phyloP scores from a whole-genome alignment of 2,113 vertebrate genomes.

The Podiceps cristatus region DNA sequence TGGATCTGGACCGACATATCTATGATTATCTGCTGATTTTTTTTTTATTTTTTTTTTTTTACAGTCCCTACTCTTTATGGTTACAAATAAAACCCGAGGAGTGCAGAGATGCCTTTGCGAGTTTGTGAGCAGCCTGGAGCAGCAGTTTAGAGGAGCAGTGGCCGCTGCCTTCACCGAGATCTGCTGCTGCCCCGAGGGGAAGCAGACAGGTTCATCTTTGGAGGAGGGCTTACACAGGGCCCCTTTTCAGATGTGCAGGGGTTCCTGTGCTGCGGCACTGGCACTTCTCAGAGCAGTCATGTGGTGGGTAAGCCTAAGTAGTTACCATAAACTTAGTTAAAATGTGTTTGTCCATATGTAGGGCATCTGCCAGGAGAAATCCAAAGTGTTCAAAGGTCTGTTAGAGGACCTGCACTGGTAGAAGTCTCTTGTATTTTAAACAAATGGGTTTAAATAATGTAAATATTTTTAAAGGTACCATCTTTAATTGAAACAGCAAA shows the following conservation, averaged over 20 bases:
- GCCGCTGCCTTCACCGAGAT: not conserved
- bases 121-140: not conserved
- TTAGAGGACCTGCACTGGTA: not conserved
- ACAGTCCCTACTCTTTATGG: not conserved
- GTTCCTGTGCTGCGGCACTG: not conserved
- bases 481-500: not conserved
- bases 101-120: not conserved
- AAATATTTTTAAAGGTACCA: not conserved
- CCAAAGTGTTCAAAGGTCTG: not conserved
- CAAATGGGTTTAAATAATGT: not conserved
- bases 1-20: not conserved
- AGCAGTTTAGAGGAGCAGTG: not conserved
- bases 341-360: not conserved
- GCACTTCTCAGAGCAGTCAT: not conserved
- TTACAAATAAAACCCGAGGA: not conserved
- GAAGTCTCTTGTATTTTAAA: not conserved
- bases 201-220: not conserved
- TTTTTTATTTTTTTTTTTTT: not conserved
- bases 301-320: not conserved
- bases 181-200: not conserved
- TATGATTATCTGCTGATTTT: not conserved
- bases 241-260: not conserved
- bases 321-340: not conserved
- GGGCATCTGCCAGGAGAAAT: not conserved
- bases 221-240: not conserved